Evolutionary conservation across 2,113 vertebrate genomes (phyloP), one percentile per base, ranked within the genome.

Genomic region (Myotis brandtii): DNA sequence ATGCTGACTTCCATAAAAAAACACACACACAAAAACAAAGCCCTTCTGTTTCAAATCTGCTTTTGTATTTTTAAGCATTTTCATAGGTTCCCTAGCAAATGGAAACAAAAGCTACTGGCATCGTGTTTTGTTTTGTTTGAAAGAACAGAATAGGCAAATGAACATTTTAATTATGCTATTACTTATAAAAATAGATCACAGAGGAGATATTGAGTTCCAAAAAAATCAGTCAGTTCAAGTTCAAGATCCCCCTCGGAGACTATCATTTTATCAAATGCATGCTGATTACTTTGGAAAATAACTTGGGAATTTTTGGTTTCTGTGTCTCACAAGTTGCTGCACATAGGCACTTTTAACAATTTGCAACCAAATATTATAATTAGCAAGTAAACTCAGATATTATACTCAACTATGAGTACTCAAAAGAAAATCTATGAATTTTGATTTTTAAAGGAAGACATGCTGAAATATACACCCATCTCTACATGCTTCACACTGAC

Each of bases 1-100:
- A 83, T 59, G 62, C 54, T 91, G 69, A 77, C 48, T 93, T 21
- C 21, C 11, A 76, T 48, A 11, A 87, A 94, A 59, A 9, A 0
- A 62, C 4, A 94, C 83, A 80, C 86, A 84, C 85, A 83, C 32
- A 80, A 90, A 84, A 95, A 88, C 30, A 97, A 94, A 86, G 92
- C 17, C 52, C 25, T 90, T 72, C 37, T 85, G 64, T 72, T 95
- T 88, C 62, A 90, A 89, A 94, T 89, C 50, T 92, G 81, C 50
- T 89, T 92, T 88, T 66, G 23, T 69, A 67, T 83, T 94, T 95
- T 95, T 85, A 86, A 91, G 32, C 59, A 81, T 94, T 86, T 92
- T 84, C 30, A 37, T 9, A 72, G 30, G 30, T 48, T 93, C 37
- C 50, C 81, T 76, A 48, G 23, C 18, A 54, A 90, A 90, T 14